Evolutionary conservation across 2,113 vertebrate species (phyloP).

Genomic region (Rhinopithecus roxellana): DNA sequence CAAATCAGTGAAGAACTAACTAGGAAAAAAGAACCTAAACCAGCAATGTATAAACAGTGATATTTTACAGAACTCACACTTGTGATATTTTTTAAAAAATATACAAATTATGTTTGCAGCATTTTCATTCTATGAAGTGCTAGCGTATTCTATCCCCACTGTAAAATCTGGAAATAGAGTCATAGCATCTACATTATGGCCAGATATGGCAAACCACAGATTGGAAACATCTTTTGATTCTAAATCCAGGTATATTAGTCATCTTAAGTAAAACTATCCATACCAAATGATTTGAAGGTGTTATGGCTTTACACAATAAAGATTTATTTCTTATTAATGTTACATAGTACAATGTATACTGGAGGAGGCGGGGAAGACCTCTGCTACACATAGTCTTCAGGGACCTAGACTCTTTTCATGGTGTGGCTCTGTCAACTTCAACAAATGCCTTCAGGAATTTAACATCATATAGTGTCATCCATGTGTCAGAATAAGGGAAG

Average conservation of each 20-base stretch:
- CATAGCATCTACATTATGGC: background rate
- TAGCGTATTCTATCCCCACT: background rate
- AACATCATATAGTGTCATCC: background rate
- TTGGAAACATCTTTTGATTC: background rate
- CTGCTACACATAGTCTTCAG: background rate
- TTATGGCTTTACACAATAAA: background rate
- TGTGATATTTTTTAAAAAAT: background rate
- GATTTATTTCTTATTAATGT: background rate
- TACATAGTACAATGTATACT: background rate
- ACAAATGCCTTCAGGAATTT: background rate
- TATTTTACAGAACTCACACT: background rate
- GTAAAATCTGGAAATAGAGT: background rate
- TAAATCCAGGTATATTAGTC: background rate
- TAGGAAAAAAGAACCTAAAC: background rate
- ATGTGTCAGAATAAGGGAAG: background rate
- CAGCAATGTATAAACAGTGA: background rate
- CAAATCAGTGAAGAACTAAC: background rate
- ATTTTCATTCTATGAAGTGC: background rate
- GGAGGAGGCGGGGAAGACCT: background rate
- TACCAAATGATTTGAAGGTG: background rate
- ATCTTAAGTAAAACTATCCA: background rate
- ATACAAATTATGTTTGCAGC: background rate
- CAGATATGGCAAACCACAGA: background rate
- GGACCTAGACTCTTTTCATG: background rate
- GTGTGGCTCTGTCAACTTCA: background rate